Percentiles rank a stretch among this genome's conserved stretches.
Evolutionary conservation across 2,797 vertebrate species (phyloP).

Genomic region (Echiichthys vipera): DNA sequence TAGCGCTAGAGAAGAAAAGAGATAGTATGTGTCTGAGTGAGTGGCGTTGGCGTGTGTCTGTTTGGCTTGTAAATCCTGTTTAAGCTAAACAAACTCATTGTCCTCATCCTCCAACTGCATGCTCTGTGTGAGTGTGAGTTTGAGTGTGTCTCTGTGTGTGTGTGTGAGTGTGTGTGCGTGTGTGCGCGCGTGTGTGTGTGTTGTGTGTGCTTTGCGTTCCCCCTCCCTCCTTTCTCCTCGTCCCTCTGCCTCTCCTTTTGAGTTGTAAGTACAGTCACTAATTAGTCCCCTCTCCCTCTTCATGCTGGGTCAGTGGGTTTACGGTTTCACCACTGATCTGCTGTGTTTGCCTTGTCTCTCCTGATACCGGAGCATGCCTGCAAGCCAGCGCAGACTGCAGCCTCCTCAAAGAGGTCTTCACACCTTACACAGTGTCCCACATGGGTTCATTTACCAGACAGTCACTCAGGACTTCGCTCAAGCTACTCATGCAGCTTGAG

Average conservation of each 20-base stretch:
- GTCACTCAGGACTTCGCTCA: constrained; percentile 34
- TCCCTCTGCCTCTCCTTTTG: constrained; percentile 53
- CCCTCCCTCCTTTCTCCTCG: constrained; percentile 29
- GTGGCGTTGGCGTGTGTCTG: constrained; percentile 82
- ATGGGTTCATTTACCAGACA: constrained; percentile 56
- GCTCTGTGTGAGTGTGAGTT: constrained; percentile 42
- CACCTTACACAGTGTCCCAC: constrained; percentile 63
- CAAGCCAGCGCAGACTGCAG: constrained; percentile 40
- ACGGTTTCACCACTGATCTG: constrained; percentile 68
- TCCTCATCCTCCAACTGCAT: constrained; percentile 80
- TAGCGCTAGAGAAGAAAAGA: constrained; percentile 50
- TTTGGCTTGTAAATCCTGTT: constrained; percentile 86
- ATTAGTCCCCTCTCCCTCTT: constrained; percentile 80
- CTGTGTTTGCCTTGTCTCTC: constrained; percentile 72
- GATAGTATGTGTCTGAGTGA: constrained; percentile 77
- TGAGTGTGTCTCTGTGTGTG: too few species aligned
- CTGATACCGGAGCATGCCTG: constrained; percentile 61
- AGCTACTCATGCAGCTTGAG: constrained; percentile 36
- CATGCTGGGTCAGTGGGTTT: constrained; percentile 81
- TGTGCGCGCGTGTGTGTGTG: too few species aligned
- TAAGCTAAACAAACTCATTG: constrained; percentile 87
- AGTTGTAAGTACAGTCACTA: constrained; percentile 81
- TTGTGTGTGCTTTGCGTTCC: background rate
- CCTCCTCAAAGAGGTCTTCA: constrained; percentile 66
- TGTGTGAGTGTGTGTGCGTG: too few species aligned